phyloP scores from a whole-genome alignment of 2,797 vertebrate species.

The Spatula versicolor region DNA sequence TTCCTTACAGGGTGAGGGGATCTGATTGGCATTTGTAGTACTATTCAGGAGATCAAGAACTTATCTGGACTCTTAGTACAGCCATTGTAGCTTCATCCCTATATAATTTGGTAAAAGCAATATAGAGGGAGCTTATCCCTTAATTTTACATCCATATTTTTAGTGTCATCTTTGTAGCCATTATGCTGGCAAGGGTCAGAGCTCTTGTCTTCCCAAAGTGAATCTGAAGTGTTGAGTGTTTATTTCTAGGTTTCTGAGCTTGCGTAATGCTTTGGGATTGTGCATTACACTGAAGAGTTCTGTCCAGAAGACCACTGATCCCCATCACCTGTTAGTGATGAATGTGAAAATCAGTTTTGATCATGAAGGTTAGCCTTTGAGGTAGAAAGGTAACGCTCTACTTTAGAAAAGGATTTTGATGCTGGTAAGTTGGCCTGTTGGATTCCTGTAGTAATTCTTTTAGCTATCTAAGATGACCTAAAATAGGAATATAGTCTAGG shows the following conservation, averaged over 20 bases:
- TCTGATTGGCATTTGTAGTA: background rate
- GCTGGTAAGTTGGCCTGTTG: background rate
- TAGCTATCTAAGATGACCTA: background rate
- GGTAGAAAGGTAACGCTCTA: background rate
- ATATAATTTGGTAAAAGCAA: background rate
- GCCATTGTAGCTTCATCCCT: background rate
- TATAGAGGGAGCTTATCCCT: background rate
- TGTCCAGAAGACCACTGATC: background rate
- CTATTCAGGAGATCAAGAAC: background rate
- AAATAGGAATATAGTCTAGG: background rate
- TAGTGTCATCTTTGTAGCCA: background rate
- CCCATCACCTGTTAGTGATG: background rate
- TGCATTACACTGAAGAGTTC: background rate
- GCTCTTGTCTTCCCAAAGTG: background rate
- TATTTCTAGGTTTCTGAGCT: background rate
- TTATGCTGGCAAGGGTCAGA: background rate
- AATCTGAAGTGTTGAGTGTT: background rate
- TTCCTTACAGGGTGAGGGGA: background rate
- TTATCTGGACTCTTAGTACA: background rate
- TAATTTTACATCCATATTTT: background rate
- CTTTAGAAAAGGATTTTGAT: background rate
- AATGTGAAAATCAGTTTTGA: background rate
- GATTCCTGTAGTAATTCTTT: background rate
- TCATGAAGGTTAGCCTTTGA: background rate
- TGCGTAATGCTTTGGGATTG: background rate